Evolutionary conservation across 2,113 vertebrate species (phyloP).

Genomic region (Austrofundulus limnaeus): DNA sequence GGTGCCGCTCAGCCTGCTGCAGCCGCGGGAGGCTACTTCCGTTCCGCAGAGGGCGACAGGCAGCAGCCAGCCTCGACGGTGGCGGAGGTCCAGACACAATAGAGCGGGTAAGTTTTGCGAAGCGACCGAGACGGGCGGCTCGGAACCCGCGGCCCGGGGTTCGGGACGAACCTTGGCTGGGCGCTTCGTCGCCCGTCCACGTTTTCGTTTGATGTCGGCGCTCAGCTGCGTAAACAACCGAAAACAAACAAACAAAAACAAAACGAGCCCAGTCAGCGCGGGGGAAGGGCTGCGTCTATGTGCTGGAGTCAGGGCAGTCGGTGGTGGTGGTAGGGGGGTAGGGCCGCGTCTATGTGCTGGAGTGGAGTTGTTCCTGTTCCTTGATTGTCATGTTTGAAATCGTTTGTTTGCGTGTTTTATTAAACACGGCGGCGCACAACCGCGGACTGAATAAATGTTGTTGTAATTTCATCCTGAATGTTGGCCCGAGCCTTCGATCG

Average conservation of each 20-base stretch:
- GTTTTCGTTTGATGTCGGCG: neutral
- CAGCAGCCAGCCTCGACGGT: constrained; percentile 75
- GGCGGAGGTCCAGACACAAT: constrained; percentile 78
- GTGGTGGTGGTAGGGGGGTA: constrained; percentile 32
- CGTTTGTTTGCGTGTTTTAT: neutral
- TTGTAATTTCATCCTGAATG: constrained; percentile 10
- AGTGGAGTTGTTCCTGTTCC: constrained; percentile 15
- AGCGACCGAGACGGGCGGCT: neutral
- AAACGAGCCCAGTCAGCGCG: constrained; percentile 41
- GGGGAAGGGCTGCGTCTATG: constrained; percentile 23
- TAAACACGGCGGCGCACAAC: too few species aligned
- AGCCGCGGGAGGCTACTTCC: constrained; percentile 85
- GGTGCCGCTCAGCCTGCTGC: constrained; percentile 68
- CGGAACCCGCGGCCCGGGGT: too few species aligned
- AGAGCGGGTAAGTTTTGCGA: constrained; percentile 68
- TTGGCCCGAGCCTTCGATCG: constrained; percentile 37
- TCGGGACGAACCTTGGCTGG: too few species aligned
- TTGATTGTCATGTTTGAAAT: neutral
- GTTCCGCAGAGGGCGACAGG: constrained; percentile 86
- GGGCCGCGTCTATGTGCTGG: constrained; percentile 64
- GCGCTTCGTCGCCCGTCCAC: too few species aligned
- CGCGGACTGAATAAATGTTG: rapidly evolving
- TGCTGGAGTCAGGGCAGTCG: too few species aligned
- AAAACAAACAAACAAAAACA: constrained; percentile 42
- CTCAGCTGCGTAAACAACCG: neutral